phyloP scores from a whole-genome alignment of 2,888 invertebrate species.

The Eurois occulta region DNA sequence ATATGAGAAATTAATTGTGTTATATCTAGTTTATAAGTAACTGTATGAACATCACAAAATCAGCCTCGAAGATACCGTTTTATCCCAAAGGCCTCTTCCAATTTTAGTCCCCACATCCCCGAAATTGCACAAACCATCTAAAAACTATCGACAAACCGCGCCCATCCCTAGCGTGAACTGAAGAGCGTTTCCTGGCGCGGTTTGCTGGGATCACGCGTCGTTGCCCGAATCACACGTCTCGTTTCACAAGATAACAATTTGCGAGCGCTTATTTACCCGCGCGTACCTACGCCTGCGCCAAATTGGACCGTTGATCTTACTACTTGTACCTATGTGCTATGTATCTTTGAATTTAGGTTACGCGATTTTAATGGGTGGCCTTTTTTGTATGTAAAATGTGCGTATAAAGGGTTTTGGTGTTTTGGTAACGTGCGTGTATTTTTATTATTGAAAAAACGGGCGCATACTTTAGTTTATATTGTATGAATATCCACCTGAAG shows the following conservation, averaged over 20 bases:
- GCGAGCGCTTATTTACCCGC: conserved; percentile 88
- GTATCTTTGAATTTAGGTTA: conserved; percentile 68
- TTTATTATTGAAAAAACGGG: background rate
- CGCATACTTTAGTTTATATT: background rate
- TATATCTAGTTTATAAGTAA: background rate
- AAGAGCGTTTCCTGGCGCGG: conserved; percentile 85
- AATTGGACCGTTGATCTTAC: conserved; percentile 80
- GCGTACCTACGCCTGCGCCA: conserved; percentile 81
- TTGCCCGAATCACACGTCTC: conserved; percentile 89
- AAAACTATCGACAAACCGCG: conserved; percentile 52
- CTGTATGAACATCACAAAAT: background rate
- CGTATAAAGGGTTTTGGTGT: conserved; percentile 20
- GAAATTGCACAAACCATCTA: conserved; percentile 11
- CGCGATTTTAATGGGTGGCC: conserved; percentile 47
- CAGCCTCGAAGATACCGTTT: background rate
- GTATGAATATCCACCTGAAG: background rate
- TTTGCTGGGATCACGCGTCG: conserved; percentile 87
- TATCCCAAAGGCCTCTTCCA: background rate
- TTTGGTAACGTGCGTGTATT: background rate
- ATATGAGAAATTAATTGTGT: background rate
- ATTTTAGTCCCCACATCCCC: background rate
- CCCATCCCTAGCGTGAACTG: conserved; percentile 82
- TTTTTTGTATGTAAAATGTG: conserved; percentile 45
- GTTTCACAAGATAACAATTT: conserved; percentile 91
- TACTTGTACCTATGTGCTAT: conserved; percentile 58